phyloP scores from a whole-genome alignment of 2,888 invertebrate genomes.

The Stenolophus ochropezus region DNA sequence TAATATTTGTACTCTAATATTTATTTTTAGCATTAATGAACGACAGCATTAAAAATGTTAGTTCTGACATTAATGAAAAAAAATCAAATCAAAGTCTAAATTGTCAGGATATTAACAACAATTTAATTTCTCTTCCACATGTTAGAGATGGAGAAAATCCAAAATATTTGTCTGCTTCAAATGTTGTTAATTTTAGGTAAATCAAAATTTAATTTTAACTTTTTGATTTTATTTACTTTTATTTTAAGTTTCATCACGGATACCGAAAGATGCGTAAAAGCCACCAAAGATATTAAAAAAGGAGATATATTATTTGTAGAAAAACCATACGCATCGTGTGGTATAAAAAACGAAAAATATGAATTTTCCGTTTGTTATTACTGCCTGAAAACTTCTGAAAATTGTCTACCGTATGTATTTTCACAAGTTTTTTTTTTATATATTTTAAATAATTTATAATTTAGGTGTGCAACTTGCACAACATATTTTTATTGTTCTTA shows the following conservation, averaged over 20 bases:
- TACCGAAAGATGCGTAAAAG: constrained; percentile 81
- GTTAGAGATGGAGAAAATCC: constrained; percentile 73
- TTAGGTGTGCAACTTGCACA: neutral
- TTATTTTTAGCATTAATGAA: neutral
- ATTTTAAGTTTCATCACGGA: constrained; percentile 74
- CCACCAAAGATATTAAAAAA: constrained; percentile 76
- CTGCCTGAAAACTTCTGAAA: neutral
- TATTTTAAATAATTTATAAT: no score
- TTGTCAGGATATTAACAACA: neutral
- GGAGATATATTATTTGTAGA: constrained; percentile 88
- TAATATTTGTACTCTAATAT: neutral
- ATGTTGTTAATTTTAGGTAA: constrained; percentile 73
- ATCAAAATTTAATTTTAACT: constrained; percentile 53
- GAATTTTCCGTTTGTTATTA: neutral
- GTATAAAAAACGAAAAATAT: constrained; percentile 68
- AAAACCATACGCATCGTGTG: constrained; percentile 86
- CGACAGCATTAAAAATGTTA: neutral
- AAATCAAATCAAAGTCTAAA: neutral
- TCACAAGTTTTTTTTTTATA: neutral
- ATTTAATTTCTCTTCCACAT: constrained; percentile 58
- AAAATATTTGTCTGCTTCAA: constrained; percentile 76
- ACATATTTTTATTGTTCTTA: neutral
- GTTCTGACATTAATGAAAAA: neutral
- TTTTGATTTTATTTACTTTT: constrained; percentile 21
- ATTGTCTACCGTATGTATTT: constrained; percentile 31